Base-by-base conservation (phyloP, 1,140 invertebrate genomes). In the Tenebrio molitor region DNA sequence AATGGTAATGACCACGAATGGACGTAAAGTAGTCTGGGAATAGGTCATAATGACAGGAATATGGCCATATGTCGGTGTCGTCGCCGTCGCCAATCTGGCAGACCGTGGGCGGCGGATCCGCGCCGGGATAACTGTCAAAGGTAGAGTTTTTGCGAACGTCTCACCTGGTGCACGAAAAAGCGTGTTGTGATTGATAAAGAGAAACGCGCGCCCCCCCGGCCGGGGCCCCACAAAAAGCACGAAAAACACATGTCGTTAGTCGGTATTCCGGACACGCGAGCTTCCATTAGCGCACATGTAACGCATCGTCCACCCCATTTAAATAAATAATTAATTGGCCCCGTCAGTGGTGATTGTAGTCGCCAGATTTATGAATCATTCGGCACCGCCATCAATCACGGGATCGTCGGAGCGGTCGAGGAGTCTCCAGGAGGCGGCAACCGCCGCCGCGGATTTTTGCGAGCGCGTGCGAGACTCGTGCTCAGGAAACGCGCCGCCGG, bases 391-490 rank as follows among this genome's bases (percentile, higher is more conserved):
- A 53, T 23, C 36, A 39, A 53, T 21, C 19, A 23, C n/a, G n/a
- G n/a, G n/a, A n/a, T n/a, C n/a, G 46, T 8, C 46, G 2, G 25
- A 3, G 25, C 8, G 25, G 17, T 29, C 36, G 34, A 68, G 10
- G 63, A 58, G 63, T 68, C 50, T 71, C 21, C n/a, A n/a, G n/a
- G n/a, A n/a, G n/a, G n/a, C n/a, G n/a, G n/a, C n/a, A n/a, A n/a
- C n/a, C n/a, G n/a, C n/a, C n/a, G n/a, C n/a, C n/a, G n/a, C n/a
- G n/a, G n/a, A n/a, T n/a, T n/a, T n/a, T n/a, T n/a, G n/a, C n/a
- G 29, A 41, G 17, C 72, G 44, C 72, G 72, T 73, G 72, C 17
- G 21, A 34, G 70, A 72, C 64, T 64, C 70, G 25, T 29, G 25
- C 8, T 29, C 62, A 65, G 69, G 66, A 23, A 23, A 63, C 68